These are phyloP conservation scores for Schizopygopsis malacanthus DNA, from an alignment of 2,797 vertebrate species.

Conservation along the genomic window DNA sequence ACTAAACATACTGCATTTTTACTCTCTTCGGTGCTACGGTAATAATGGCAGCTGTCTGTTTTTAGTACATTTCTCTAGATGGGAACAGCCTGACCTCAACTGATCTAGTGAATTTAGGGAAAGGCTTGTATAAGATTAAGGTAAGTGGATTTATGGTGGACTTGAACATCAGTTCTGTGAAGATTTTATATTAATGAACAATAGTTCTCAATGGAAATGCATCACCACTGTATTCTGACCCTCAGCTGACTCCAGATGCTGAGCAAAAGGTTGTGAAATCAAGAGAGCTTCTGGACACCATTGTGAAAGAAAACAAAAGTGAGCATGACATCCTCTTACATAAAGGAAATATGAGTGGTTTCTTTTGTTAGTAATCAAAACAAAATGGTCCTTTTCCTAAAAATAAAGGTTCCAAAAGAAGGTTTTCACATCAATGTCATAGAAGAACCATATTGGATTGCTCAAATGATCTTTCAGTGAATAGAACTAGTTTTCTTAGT, in stretches of 20 bases:
- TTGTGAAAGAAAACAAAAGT: slow-evolving; percentile 93
- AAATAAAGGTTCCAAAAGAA: neutral
- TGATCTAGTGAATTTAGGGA: slow-evolving; percentile 90
- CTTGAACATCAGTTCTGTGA: neutral
- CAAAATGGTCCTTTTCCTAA: neutral
- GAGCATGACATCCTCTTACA: slow-evolving; percentile 24
- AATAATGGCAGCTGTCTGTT: slow-evolving; percentile 50
- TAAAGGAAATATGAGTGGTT: neutral
- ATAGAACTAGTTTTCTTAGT: neutral
- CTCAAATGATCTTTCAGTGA: neutral
- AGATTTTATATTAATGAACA: neutral
- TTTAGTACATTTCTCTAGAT: slow-evolving; percentile 88
- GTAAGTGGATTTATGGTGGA: slow-evolving; percentile 66
- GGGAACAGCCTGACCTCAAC: slow-evolving; percentile 89
- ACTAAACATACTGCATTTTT: neutral
- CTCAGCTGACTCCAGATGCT: slow-evolving; percentile 85
- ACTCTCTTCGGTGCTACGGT: neutral
- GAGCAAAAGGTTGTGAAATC: slow-evolving; percentile 86
- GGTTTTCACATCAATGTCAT: neutral
- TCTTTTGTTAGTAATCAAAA: neutral
- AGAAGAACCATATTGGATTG: neutral
- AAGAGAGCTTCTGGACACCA: slow-evolving; percentile 92
- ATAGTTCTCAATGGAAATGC: slow-evolving; percentile 20
- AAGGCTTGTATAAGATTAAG: slow-evolving; percentile 94
- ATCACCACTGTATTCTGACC: neutral